Base-by-base conservation (phyloP, 1,140 invertebrate genomes). In the Calliphora vicina region DNA sequence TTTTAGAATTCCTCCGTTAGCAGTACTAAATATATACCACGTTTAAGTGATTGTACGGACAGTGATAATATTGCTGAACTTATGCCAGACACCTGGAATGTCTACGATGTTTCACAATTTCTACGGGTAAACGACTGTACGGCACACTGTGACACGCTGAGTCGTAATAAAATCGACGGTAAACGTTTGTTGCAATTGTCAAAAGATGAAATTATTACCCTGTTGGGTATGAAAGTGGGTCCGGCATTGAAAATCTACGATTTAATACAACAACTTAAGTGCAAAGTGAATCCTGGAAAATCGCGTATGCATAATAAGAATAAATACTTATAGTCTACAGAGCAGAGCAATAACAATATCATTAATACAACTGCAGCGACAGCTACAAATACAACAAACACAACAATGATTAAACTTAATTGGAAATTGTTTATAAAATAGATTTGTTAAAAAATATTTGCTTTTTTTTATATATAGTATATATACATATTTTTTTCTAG, bases 241-340 rank as follows among this genome's bases (percentile, higher is more conserved):
- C 97, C 97, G 9, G 97, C 97, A 6, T 89, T 98, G 27, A 98
- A 98, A 92, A 98, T 99, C 88, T 96, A 94, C 87, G 96, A 98
- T 91, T 93, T 99, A 67, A 96, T 98, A 86, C 94, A 96, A 87
- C 96, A 97, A 87, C 92, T 97, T 17, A 96, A 96, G 83, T 89
- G 89, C 85, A 90, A 89, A 78, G 82, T 90, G 13, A 90, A 90
- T 85, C 89, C 89, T 73, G 85, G 88, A 50, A 89, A 87, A 85
- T 87, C 89, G 61, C 86, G 89, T 85, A 85, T 88, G 61, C 87
- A 88, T 80, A 90, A 90, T 86, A 85, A 87, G 43, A 90, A 90
- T 83, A 90, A 90, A 80, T 90, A 88, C 84, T 90, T 90, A 90
- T 90, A 90, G 89, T 90, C 81, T 81, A 57, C 67, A 80, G 29